Evolutionary conservation across 1,140 invertebrate genomes (phyloP), one percentile per base, ranked within the genome.

Genomic region (Drosophila navojoa): DNA sequence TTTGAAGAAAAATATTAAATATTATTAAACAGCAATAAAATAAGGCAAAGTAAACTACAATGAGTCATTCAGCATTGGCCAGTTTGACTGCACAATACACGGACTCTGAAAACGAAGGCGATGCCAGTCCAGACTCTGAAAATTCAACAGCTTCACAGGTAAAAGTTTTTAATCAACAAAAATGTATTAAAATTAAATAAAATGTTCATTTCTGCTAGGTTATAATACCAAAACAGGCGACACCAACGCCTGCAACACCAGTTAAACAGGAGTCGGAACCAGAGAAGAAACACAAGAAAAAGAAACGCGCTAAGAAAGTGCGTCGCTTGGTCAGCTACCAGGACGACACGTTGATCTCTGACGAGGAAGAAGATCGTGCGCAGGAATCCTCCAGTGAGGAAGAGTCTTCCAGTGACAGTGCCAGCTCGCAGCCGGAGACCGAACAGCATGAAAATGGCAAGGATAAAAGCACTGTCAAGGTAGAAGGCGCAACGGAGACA

Each of bases 11-110:
- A 22, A 47, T 11, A 3, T 38, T 38, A 45, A 45, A 1, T 45
- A 9, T 45, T 9, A 5, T 45, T 44, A 15, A 44, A 45, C 7
- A 16, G 0, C 15, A 15, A 44, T 45, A 53, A 15, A 4, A 4
- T 0, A 6, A 40, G 54, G 27, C 22, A 38, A 11, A 27, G 50
- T 45, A 13, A 32, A 45, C 16, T 7, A 79, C 61, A 61, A 94
- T 93, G 93, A 92, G 93, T 57, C 29, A 70, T 25, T 72, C 60
- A 2, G 95, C 96, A 70, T 92, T 96, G 92, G 96, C 95, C 76
- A 96, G 96, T 75, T 93, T 97, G 75, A 96, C 96, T 52, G 96
- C 96, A 22, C 96, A 95, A 47, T 97, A 97, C 92, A 97, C 96
- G 13, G 96, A 97, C 90, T 97, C 96, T 1, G 96, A 97, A 92